A percentile compares a stretch with the other conserved stretches of the same genome.
These are phyloP conservation scores for Xestoiulus laeticollis DNA, from an alignment of 2,888 invertebrate species.

Conservation along the genomic window DNA sequence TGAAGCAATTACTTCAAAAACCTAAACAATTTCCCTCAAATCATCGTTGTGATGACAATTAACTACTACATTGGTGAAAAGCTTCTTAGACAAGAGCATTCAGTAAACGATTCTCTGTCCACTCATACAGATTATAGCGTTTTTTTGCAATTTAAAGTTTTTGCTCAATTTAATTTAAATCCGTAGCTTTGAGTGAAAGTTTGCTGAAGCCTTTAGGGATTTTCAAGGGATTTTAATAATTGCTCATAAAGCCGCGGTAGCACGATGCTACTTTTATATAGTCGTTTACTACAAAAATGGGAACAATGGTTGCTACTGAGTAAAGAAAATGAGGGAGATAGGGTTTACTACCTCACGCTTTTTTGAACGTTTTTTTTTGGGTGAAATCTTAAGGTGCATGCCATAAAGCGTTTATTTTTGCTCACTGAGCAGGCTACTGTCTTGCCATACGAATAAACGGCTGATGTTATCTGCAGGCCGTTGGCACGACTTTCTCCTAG, in stretches of 20 bases:
- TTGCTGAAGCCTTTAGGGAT: neutral
- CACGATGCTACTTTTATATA: neutral
- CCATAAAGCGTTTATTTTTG: constrained; percentile 34
- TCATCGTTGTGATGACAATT: too few relatives aligned
- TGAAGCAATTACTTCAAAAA: too few relatives aligned
- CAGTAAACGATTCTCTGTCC: too few relatives aligned
- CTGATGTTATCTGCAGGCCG: constrained; percentile 17
- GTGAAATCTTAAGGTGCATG: neutral
- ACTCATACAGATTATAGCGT: too few relatives aligned
- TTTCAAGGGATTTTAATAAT: too few relatives aligned
- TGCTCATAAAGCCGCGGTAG: too few relatives aligned
- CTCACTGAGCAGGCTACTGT: constrained; percentile 21
- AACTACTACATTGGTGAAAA: too few relatives aligned
- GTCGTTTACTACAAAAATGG: neutral
- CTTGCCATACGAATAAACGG: neutral
- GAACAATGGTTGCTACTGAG: constrained; percentile 1
- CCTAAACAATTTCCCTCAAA: too few relatives aligned
- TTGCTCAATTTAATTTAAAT: too few relatives aligned
- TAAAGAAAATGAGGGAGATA: constrained; percentile 4
- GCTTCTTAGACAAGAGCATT: too few relatives aligned
- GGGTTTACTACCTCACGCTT: constrained; percentile 21
- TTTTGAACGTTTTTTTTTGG: neutral
- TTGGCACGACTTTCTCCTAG: constrained; percentile 37
- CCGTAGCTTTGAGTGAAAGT: too few relatives aligned
- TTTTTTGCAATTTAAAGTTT: too few relatives aligned